Conservation (phyloP, 2,888 invertebrate species). For the Terebella lapidaria region DNA sequence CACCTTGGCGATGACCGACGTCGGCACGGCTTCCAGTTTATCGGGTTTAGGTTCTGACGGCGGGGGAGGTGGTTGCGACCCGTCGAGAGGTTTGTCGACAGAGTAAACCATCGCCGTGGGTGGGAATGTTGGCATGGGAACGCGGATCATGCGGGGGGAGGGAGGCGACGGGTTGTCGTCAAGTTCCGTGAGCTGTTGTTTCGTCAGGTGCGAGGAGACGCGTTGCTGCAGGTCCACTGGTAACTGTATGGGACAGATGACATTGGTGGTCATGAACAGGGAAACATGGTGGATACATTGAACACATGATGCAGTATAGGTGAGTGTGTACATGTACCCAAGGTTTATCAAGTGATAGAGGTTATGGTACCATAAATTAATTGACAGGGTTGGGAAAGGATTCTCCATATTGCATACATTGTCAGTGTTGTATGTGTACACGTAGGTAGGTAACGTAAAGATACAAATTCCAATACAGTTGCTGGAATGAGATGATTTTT, state of each 20-base stretch:
- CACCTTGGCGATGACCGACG: slow-evolving; percentile 45
- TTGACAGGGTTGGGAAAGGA: too few species aligned
- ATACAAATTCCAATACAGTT: too few species aligned
- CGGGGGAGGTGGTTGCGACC: neutral
- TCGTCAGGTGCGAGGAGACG: slow-evolving; percentile 59
- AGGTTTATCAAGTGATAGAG: too few species aligned
- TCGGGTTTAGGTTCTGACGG: neutral
- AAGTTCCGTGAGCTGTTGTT: slow-evolving; percentile 33
- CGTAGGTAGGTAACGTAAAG: too few species aligned
- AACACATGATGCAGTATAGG: too few species aligned
- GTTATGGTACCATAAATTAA: too few species aligned
- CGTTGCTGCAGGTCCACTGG: slow-evolving; percentile 87
- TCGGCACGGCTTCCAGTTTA: slow-evolving; percentile 33
- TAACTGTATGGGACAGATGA: slow-evolving; percentile 60
- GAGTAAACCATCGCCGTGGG: slow-evolving; percentile 75
- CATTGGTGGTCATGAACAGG: neutral
- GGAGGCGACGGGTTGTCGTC: slow-evolving; percentile 15
- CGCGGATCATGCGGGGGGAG: slow-evolving; percentile 61
- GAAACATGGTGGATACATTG: neutral
- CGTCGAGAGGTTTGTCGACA: slow-evolving; percentile 35
- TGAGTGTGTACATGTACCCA: too few species aligned
- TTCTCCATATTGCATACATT: too few species aligned
- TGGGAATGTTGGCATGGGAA: slow-evolving; percentile 74
- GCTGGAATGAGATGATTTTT: too few species aligned
- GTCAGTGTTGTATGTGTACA: too few species aligned